Conservation (phyloP, 2,888 invertebrate genomes). For the Macaria liturata region DNA sequence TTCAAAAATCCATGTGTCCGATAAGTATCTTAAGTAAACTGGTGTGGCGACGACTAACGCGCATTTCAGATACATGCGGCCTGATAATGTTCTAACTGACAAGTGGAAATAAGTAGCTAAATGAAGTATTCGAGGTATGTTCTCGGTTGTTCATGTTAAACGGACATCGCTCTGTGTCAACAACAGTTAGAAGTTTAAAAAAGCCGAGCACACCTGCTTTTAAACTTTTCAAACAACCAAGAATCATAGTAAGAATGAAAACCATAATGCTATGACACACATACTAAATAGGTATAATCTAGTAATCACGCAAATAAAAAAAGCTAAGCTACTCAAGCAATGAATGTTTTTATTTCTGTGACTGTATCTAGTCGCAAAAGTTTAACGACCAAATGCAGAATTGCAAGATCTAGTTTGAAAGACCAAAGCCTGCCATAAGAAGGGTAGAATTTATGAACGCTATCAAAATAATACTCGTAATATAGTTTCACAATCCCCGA, state of each 20-base stretch:
- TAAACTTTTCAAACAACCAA: neutral
- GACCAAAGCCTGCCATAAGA: constrained; percentile 25
- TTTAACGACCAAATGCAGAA: no score
- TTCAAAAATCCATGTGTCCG: constrained; percentile 51
- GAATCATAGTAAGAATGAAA: neutral
- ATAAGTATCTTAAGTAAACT: constrained; percentile 60
- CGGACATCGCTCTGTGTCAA: constrained; percentile 22
- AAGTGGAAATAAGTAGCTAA: constrained; percentile 55
- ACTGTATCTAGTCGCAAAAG: neutral
- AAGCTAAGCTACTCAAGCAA: no score
- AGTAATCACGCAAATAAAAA: no score
- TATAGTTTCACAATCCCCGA: constrained; percentile 53
- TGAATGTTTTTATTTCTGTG: no score
- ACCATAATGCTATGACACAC: no score
- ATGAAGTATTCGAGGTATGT: constrained; percentile 43
- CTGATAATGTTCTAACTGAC: constrained; percentile 62
- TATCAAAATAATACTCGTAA: constrained; percentile 52
- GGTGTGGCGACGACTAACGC: constrained; percentile 57
- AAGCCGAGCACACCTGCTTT: neutral
- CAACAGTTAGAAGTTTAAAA: constrained; percentile 21
- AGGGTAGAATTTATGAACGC: constrained; percentile 51
- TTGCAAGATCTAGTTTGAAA: no score
- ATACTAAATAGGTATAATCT: no score
- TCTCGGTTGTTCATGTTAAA: constrained; percentile 15
- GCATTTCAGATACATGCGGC: constrained; percentile 52